Evolutionary conservation across 2,113 vertebrate genomes (phyloP).

Genomic region (Aldabrachelys gigantea): DNA sequence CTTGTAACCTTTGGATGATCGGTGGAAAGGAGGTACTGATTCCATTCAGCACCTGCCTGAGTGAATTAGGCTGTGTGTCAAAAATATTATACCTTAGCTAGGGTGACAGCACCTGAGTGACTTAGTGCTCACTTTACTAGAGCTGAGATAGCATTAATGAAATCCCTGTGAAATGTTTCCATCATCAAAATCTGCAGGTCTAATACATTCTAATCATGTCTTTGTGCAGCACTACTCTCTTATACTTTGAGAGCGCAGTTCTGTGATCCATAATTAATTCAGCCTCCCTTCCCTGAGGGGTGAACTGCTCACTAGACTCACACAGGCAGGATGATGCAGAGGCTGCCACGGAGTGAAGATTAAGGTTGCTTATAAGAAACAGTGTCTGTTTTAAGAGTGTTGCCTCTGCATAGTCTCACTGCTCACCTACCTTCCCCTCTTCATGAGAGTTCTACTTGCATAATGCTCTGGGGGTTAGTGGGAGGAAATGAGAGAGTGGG

Average conservation of each 20-base stretch:
- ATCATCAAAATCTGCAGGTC: neutral
- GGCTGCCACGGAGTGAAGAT: neutral
- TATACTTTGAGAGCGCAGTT: neutral
- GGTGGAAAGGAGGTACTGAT: neutral
- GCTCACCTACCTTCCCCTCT: neutral
- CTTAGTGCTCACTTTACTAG: neutral
- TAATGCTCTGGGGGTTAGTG: neutral
- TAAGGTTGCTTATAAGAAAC: neutral
- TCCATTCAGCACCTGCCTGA: neutral
- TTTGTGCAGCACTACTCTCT: neutral
- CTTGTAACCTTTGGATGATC: neutral
- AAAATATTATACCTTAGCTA: neutral
- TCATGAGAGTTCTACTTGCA: neutral
- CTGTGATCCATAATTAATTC: rapidly evolving
- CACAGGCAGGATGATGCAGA: neutral
- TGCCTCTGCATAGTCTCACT: neutral
- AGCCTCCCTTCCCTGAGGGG: neutral
- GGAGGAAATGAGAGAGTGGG: neutral
- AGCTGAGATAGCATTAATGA: neutral
- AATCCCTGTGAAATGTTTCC: neutral
- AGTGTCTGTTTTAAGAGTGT: neutral
- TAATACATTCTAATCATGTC: rapidly evolving
- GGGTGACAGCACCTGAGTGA: neutral
- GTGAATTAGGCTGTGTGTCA: neutral
- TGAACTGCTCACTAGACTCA: neutral